Evolutionary conservation across 2,888 invertebrate genomes (phyloP).

Genomic region (Crocallis elinguaria): DNA sequence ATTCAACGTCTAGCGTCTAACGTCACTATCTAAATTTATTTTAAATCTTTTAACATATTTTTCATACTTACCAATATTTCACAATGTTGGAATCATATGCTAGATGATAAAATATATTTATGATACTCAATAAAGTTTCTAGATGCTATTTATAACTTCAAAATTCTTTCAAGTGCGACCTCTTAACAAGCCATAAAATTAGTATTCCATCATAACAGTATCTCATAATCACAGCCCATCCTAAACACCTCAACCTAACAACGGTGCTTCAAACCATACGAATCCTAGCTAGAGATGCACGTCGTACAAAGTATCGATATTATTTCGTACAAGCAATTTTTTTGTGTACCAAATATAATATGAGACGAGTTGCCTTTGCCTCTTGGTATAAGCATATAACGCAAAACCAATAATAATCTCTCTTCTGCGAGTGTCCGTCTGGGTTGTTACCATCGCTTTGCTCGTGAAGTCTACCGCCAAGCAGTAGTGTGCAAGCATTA

Average conservation of each 20-base stretch:
- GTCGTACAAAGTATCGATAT: neutral
- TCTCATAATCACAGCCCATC: conserved; percentile 20
- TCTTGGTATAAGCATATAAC: no score
- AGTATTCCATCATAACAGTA: conserved; percentile 28
- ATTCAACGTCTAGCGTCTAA: no score
- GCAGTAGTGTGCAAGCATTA: no score
- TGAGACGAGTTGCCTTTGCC: no score
- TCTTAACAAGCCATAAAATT: conserved; percentile 28
- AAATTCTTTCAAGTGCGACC: conserved; percentile 10
- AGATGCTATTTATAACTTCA: conserved; percentile 7
- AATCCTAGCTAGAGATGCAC: conserved; percentile 35
- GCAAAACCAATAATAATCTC: no score
- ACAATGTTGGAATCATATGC: neutral
- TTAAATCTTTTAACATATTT: no score
- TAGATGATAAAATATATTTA: conserved; percentile 28
- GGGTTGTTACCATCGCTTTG: no score
- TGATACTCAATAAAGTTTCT: conserved; percentile 5
- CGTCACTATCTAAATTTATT: no score
- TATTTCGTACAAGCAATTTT: neutral
- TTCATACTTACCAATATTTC: no score
- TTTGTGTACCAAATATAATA: no score
- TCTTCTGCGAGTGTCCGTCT: no score
- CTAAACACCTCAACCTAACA: conserved; percentile 23
- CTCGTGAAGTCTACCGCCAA: no score
- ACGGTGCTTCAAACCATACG: conserved; percentile 46